phyloP scores from a whole-genome alignment of 2,888 invertebrate genomes.

The Craniophora ligustri region DNA sequence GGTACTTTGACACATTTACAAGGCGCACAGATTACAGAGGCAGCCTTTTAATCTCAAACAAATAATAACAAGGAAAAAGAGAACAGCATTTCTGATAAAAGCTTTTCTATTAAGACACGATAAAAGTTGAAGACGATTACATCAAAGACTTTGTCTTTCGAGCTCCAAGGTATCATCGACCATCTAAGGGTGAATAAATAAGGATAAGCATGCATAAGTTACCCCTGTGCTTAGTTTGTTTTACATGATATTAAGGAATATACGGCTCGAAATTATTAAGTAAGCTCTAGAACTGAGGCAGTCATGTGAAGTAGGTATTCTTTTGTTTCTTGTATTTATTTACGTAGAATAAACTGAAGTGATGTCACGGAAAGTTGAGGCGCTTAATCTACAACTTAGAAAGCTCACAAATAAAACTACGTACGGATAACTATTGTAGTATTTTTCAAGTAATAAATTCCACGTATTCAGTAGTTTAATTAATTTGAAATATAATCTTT shows the following conservation, averaged over 20 bases:
- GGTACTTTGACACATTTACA: slow-evolving; percentile 15
- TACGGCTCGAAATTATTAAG: background rate
- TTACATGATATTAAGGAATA: background rate
- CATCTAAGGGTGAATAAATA: slow-evolving; percentile 18
- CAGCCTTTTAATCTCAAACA: slow-evolving; percentile 36
- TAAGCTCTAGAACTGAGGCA: too few species aligned
- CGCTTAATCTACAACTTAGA: background rate
- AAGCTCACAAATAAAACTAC: too few species aligned
- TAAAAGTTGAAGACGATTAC: slow-evolving; percentile 29
- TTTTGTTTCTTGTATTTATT: too few species aligned
- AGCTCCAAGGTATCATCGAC: slow-evolving; percentile 8
- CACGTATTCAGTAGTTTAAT: background rate
- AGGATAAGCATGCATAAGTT: background rate
- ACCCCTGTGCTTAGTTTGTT: slow-evolving; percentile 4
- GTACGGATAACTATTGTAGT: too few species aligned
- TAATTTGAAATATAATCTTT: background rate
- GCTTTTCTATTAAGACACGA: slow-evolving; percentile 22
- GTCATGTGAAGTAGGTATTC: too few species aligned
- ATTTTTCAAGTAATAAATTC: background rate
- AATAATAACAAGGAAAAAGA: slow-evolving; percentile 31
- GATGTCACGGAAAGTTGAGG: too few species aligned
- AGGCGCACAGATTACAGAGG: slow-evolving; percentile 19
- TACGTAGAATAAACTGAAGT: too few species aligned
- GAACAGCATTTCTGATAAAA: slow-evolving; percentile 24
- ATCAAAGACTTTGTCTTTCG: slow-evolving; percentile 31